Conservation (phyloP, 1,140 invertebrate genomes). For the Dreissena rostriformis region DNA sequence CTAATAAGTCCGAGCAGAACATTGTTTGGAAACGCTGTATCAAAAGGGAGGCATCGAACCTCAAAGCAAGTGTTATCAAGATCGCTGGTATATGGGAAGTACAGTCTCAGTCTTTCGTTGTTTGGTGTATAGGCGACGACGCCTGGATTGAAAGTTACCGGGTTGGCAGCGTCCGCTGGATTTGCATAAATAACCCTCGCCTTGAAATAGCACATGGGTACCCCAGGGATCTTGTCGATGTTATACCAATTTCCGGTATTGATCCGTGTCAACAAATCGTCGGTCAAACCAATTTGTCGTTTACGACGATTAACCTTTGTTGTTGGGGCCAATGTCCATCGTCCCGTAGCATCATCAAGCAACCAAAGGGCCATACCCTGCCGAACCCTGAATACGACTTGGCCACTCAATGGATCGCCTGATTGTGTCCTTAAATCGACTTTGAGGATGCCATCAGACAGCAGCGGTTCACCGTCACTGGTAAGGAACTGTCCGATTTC, state of each 20-base stretch:
- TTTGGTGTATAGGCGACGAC: slow-evolving; percentile 24
- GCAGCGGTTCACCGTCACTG: not conserved
- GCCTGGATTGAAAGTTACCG: slow-evolving; percentile 21
- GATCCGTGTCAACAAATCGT: slow-evolving; percentile 3
- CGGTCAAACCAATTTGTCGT: slow-evolving; percentile 19
- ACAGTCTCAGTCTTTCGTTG: slow-evolving; percentile 20
- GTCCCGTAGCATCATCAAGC: slow-evolving; percentile 7
- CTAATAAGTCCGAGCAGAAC: not conserved
- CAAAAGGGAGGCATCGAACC: slow-evolving; percentile 24
- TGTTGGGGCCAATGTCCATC: not conserved
- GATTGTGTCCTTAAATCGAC: not conserved
- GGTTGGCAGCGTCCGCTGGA: not conserved
- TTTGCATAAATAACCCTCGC: slow-evolving; percentile 26
- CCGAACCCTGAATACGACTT: slow-evolving; percentile 3
- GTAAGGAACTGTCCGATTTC: slow-evolving; percentile 24
- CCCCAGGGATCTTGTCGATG: slow-evolving; percentile 43
- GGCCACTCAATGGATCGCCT: not conserved
- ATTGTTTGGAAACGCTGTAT: not conserved
- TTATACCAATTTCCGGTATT: slow-evolving; percentile 25
- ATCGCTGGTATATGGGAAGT: not conserved
- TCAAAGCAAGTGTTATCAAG: slow-evolving; percentile 22
- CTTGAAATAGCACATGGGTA: slow-evolving; percentile 39
- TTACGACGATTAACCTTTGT: not conserved
- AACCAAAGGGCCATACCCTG: slow-evolving; percentile 24
- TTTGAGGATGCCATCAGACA: slow-evolving; percentile 13